A percentile compares a stretch with the other conserved stretches of the same genome.
These are phyloP conservation scores for Arvicanthis niloticus DNA, from an alignment of 2,113 vertebrate species.

Conservation along the genomic window DNA sequence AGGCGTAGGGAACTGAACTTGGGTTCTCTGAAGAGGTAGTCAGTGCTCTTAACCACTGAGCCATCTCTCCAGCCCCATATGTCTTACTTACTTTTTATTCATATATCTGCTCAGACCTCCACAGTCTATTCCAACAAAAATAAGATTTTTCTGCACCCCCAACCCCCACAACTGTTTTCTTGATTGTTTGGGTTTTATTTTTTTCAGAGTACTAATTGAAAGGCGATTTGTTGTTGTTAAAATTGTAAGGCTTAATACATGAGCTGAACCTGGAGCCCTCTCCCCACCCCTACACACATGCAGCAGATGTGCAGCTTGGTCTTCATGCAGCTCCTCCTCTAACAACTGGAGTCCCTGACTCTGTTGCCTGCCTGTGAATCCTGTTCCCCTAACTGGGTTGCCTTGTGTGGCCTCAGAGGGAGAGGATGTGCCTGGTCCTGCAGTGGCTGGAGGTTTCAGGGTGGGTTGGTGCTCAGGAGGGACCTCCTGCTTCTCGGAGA, in stretches of 20 bases:
- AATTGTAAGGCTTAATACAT: not conserved
- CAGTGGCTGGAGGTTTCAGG: too few relatives aligned
- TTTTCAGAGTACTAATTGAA: not conserved
- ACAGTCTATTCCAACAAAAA: not conserved
- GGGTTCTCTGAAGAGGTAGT: not conserved
- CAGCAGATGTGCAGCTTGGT: too few relatives aligned
- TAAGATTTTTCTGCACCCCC: not conserved
- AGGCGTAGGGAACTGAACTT: not conserved
- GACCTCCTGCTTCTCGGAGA: too few relatives aligned
- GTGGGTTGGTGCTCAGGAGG: too few relatives aligned
- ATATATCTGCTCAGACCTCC: slow-evolving; percentile 17
- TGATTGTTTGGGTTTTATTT: not conserved
- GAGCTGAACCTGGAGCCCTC: too few relatives aligned
- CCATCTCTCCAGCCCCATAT: not conserved
- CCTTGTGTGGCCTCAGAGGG: too few relatives aligned
- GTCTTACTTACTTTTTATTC: not conserved
- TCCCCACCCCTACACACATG: not conserved
- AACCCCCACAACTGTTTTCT: not conserved
- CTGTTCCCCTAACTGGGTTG: too few relatives aligned
- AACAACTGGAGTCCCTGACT: too few relatives aligned
- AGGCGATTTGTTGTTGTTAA: not conserved
- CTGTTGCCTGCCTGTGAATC: too few relatives aligned
- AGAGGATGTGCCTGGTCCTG: too few relatives aligned
- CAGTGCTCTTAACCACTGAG: not conserved
- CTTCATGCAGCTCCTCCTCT: too few relatives aligned